Conservation (phyloP, 1,140 invertebrate genomes). For the Leptonema lineaticorne region DNA sequence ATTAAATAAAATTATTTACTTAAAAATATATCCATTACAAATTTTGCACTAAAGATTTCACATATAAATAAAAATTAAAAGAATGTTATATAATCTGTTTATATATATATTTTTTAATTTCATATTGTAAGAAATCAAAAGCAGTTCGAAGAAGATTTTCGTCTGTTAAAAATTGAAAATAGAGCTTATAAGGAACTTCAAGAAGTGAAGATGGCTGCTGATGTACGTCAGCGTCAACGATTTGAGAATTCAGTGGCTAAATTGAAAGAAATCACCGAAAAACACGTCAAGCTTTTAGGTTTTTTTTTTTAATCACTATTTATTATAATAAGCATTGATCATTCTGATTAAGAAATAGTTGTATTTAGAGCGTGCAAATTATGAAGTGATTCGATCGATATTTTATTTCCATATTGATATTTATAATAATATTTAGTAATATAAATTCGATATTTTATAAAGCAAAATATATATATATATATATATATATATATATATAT, state of each 20-base stretch:
- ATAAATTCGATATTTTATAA: neutral
- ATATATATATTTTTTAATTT: neutral
- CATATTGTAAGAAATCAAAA: conserved; percentile 1
- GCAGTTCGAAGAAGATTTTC: neutral
- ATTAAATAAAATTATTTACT: too few relatives aligned
- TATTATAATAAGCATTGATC: neutral
- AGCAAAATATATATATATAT: neutral
- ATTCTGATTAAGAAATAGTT: too few relatives aligned
- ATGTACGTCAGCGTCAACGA: neutral
- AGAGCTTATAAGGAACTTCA: neutral
- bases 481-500: neutral
- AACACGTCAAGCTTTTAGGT: neutral
- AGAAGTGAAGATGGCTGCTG: neutral
- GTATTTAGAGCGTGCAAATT: too few relatives aligned
- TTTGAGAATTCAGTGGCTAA: neutral
- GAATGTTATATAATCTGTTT: neutral
- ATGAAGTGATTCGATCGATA: neutral
- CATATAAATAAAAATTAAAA: neutral
- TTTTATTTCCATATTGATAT: neutral
- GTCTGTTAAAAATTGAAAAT: neutral
- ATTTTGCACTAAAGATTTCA: neutral
- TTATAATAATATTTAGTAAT: neutral
- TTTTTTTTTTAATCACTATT: neutral
- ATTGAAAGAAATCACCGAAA: neutral
- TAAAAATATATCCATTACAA: neutral